Conservation (phyloP, 2,797 vertebrate genomes). For the Oreonectes daqikongensis region DNA sequence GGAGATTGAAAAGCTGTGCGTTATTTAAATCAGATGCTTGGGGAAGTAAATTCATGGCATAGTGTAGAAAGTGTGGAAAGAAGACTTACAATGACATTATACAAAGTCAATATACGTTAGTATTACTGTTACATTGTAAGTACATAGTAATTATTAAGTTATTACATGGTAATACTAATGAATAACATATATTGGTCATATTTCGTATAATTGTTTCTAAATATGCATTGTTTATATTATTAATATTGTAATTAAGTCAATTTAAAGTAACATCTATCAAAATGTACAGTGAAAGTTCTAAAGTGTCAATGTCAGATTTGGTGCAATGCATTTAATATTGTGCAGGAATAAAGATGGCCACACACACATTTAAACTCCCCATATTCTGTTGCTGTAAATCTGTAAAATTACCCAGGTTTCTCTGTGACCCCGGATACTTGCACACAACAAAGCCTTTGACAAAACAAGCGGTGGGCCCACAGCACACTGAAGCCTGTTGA, state of each 20-base stretch:
- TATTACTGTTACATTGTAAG: neutral
- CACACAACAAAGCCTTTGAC: slow-evolving; percentile 49
- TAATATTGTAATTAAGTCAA: neutral
- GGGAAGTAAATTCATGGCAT: neutral
- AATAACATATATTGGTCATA: neutral
- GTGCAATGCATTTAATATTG: neutral
- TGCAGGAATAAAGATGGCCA: neutral
- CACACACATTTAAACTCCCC: neutral
- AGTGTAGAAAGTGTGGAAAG: neutral
- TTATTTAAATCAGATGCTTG: neutral
- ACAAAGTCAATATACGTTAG: no score
- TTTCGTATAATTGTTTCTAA: no score
- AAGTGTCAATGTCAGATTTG: neutral
- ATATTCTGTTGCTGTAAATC: slow-evolving; percentile 19
- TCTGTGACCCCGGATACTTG: slow-evolving; percentile 12
- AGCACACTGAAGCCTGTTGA: slow-evolving; percentile 42
- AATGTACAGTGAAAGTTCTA: neutral
- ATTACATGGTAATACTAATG: neutral
- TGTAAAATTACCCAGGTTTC: neutral
- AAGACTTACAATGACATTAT: no score
- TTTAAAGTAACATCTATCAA: neutral
- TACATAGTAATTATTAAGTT: neutral
- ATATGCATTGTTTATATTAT: neutral
- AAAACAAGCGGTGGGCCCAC: slow-evolving; percentile 29
- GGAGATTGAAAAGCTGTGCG: neutral